Conservation (phyloP, 2,113 vertebrate species). For the Clarias magur region DNA sequence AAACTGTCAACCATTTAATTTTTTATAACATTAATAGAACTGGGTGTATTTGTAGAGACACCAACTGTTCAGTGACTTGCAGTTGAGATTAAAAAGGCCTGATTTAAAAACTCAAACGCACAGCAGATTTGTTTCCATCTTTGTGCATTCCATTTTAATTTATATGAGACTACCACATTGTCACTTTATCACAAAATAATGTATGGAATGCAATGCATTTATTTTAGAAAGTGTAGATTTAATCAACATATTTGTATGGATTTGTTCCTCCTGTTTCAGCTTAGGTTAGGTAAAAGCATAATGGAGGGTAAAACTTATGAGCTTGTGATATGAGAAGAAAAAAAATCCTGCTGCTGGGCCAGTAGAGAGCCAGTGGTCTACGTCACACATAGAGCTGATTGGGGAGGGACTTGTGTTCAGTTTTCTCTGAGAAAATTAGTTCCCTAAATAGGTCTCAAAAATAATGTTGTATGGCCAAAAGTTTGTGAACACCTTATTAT, state of each 20-base stretch:
- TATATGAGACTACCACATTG: background rate
- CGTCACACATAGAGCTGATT: background rate
- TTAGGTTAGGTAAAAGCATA: background rate
- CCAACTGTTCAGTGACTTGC: background rate
- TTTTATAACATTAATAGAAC: slow-evolving; percentile 1
- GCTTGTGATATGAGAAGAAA: background rate
- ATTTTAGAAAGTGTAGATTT: background rate
- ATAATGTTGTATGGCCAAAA: background rate
- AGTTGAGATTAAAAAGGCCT: background rate
- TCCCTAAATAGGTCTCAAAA: background rate
- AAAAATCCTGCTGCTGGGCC: background rate
- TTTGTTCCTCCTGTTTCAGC: background rate
- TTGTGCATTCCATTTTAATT: background rate
- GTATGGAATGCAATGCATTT: background rate
- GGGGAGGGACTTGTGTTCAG: background rate
- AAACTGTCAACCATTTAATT: background rate
- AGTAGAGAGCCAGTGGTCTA: background rate
- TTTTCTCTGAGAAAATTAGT: background rate
- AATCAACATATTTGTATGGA: background rate
- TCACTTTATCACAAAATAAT: background rate
- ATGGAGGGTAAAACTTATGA: background rate
- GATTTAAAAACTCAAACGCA: background rate
- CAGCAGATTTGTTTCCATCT: background rate
- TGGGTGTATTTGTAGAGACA: background rate
- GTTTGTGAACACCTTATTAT: background rate